Conservation (phyloP, 2,888 invertebrate species). For the Steinernema carpocapsae region DNA sequence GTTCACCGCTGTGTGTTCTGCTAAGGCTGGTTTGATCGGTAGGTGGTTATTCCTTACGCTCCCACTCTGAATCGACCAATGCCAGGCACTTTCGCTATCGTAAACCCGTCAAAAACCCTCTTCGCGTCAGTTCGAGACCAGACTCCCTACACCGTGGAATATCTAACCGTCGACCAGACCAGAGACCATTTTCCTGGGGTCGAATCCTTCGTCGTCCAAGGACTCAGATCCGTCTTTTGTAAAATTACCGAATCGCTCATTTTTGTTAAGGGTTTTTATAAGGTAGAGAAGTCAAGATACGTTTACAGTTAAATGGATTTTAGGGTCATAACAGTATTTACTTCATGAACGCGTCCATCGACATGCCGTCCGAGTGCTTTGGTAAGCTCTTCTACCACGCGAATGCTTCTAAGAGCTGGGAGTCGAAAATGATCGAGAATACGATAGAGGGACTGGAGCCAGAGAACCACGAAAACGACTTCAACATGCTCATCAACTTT, state of each 20-base stretch:
- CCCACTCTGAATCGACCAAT: not conserved
- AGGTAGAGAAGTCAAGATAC: too few relatives aligned
- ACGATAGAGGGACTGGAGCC: not conserved
- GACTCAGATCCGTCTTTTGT: conserved; percentile 52
- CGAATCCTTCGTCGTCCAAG: conserved; percentile 60
- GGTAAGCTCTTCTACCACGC: conserved; percentile 43
- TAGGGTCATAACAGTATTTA: conserved; percentile 63
- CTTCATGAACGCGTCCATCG: conserved; percentile 56
- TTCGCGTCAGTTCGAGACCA: conserved; percentile 53
- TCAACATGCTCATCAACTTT: conserved; percentile 52
- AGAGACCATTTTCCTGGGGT: conserved; percentile 61
- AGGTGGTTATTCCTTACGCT: not conserved
- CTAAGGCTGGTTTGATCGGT: conserved; percentile 56
- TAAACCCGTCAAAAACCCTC: conserved; percentile 51
- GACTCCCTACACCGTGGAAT: conserved; percentile 56
- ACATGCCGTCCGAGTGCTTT: conserved; percentile 53
- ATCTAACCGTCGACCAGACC: conserved; percentile 57
- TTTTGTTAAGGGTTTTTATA: conserved; percentile 62
- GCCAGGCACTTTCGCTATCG: conserved; percentile 42
- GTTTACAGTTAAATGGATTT: not conserved
- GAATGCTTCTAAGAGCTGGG: conserved; percentile 33
- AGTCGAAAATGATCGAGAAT: conserved; percentile 1
- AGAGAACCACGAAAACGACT: not conserved
- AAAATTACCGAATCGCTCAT: conserved; percentile 39
- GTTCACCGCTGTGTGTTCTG: conserved; percentile 57